Base-by-base conservation (phyloP, 2,113 vertebrate species). In the Nettapus auritus region DNA sequence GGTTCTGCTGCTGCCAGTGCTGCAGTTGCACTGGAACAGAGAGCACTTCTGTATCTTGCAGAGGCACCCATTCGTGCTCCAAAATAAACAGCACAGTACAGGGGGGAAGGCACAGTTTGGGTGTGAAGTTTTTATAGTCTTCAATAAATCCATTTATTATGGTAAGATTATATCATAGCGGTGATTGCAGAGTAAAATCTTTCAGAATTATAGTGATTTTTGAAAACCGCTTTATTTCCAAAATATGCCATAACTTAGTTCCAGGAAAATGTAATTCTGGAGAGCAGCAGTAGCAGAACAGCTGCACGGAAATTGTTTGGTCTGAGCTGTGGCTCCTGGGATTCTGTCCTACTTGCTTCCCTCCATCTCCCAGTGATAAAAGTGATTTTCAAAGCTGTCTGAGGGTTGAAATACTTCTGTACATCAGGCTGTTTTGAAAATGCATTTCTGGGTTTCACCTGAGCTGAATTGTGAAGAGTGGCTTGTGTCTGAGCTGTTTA, bases 171-270 rank as follows among this genome's bases (percentile, higher is more conserved):
- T 87, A 82, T 87, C 84, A 36, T n/a, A 23, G 86, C 46, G 87
- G 28, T 82, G 92, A 80, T 2, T 83, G 76, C 70, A 74, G 71
- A 80, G 75, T 59, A 75, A 75, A 76, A n/a, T 46, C 53, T 36
- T 77, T 31, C 42, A 78, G 71, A 82, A 83, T 80, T 67, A 31
- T 1, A 82, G 79, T 68, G 89, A 56, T 34, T 83, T 86, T 79
- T 95, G 82, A 56, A 86, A 93, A 75, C 33, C 33, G 13, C 76
- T 91, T 81, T 15, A 56, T 40, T 93, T 88, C 29, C 38, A 36
- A 94, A 95, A 80, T 38, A 46, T 93, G 76, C 89, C 53, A n/a
- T 75, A 84, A 82, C 70, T 94, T 69, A 90, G 85, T 89, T 87
- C 76, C 69, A 40, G 44, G 66, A 81, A 83, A 91, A 90, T 82